phyloP scores from a whole-genome alignment of 2,113 vertebrate genomes.

The Chlamydotis undulata region DNA sequence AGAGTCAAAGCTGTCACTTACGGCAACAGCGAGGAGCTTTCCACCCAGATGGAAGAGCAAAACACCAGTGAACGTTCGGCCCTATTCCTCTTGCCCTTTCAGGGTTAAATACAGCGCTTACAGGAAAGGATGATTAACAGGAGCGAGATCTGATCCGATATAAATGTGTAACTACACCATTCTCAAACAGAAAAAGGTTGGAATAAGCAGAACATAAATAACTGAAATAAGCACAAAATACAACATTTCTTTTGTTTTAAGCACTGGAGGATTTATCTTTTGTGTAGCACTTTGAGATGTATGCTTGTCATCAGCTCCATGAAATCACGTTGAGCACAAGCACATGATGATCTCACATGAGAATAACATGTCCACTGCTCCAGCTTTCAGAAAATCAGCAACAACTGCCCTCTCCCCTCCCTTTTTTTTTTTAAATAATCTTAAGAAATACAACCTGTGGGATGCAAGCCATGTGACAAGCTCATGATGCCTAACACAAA shows the following conservation, averaged over 20 bases:
- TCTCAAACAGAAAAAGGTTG: background rate
- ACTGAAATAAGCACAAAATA: background rate
- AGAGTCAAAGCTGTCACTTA: background rate
- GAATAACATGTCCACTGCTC: background rate
- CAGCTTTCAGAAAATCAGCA: background rate
- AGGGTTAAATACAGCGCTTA: background rate
- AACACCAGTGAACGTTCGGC: background rate
- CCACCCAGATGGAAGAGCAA: background rate
- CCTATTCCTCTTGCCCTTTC: background rate
- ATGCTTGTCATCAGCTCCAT: background rate
- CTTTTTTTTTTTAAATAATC: background rate
- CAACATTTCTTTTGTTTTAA: background rate
- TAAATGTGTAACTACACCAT: background rate
- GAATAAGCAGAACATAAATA: background rate
- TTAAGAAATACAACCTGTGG: background rate
- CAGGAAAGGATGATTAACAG: background rate
- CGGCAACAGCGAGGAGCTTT: background rate
- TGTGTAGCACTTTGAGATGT: background rate
- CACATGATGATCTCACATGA: background rate
- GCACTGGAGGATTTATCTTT: background rate
- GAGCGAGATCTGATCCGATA: background rate
- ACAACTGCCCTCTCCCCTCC: background rate
- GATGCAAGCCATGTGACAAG: rapidly evolving
- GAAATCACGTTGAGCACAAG: rapidly evolving
- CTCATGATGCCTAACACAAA: rapidly evolving